Evolutionary conservation across 2,888 invertebrate genomes (phyloP).

Genomic region (Troilus luridus): DNA sequence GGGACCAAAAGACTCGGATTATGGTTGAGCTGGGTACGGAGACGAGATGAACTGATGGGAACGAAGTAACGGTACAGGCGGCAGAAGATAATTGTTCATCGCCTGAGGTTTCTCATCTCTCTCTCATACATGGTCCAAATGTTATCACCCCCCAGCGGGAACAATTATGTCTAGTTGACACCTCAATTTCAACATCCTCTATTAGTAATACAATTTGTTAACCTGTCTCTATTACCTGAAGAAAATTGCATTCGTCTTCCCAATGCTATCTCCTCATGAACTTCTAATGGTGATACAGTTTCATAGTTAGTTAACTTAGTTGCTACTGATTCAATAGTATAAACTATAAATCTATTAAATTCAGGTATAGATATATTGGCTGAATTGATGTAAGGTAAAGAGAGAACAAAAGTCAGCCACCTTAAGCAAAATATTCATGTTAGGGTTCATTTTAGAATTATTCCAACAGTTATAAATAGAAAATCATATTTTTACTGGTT

Average conservation of each 20-base stretch:
- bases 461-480: no score
- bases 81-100: background rate
- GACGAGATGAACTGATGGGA: background rate
- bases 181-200: background rate
- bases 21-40: background rate
- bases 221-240: background rate
- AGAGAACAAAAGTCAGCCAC: no score
- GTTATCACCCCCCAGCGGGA: background rate
- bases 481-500: no score
- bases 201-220: conserved; percentile 14
- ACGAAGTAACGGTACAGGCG: background rate
- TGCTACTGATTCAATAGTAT: no score
- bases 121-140: background rate
- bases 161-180: background rate
- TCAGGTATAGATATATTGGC: no score
- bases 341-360: no score
- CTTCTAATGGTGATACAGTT: background rate
- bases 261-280: background rate
- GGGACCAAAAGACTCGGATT: background rate
- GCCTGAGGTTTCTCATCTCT: conserved; percentile 3
- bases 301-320: background rate
- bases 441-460: no score
- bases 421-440: no score
- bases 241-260: background rate
- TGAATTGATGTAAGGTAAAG: no score